phyloP scores from a whole-genome alignment of 2,113 vertebrate genomes.

The Platysteira castanea region DNA sequence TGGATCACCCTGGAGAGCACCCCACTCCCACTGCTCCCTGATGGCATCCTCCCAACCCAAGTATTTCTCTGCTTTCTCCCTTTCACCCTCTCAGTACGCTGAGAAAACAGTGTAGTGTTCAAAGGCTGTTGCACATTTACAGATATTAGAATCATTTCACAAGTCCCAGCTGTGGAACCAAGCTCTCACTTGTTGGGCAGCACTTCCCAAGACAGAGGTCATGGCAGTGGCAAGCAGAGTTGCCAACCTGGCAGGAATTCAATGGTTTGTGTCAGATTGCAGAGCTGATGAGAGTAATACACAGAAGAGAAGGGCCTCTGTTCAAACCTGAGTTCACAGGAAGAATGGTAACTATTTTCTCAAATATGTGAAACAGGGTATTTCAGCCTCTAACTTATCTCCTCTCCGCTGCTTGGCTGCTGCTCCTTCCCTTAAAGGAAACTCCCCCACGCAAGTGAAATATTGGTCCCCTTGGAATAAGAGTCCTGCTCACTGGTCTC shows the following conservation, averaged over 20 bases:
- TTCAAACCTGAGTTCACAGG: neutral
- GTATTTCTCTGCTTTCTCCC: neutral
- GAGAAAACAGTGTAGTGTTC: neutral
- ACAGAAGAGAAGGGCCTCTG: neutral
- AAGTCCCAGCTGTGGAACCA: neutral
- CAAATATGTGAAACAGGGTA: fast-evolving
- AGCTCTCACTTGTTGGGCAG: neutral
- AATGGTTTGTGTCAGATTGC: neutral
- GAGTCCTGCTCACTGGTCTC: neutral
- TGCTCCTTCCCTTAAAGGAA: neutral
- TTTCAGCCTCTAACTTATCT: neutral
- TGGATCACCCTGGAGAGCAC: neutral
- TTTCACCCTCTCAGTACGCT: fast-evolving
- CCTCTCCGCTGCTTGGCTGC: neutral
- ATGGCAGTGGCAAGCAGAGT: neutral
- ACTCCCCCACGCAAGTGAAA: neutral
- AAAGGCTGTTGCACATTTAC: neutral
- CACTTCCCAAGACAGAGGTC: neutral
- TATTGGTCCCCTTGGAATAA: neutral
- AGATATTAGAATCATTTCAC: neutral
- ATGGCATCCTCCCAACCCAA: neutral
- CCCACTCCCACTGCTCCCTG: neutral
- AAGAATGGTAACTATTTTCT: neutral
- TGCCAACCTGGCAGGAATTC: neutral
- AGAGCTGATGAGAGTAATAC: neutral